Percentiles rank a stretch among this genome's conserved stretches.
Evolutionary conservation across 2,888 invertebrate genomes (phyloP).

Genomic region (Eristalinus aeneus): DNA sequence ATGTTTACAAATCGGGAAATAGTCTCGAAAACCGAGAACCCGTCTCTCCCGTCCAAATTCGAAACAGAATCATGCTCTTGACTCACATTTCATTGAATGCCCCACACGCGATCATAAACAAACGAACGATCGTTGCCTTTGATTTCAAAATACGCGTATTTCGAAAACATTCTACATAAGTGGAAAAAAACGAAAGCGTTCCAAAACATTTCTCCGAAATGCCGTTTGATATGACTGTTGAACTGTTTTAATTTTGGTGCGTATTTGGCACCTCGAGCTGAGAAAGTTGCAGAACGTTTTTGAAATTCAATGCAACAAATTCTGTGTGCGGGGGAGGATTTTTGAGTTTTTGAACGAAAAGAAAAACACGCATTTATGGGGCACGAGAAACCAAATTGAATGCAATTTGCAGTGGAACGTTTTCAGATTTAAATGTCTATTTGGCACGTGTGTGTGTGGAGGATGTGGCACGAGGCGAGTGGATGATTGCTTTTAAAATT

Average conservation of each 20-base stretch:
- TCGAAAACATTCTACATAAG: neutral
- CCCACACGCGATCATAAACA: constrained; percentile 3
- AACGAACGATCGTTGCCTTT: neutral
- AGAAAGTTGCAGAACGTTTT: neutral
- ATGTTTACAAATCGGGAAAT: neutral
- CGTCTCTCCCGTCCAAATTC: neutral
- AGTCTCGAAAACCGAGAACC: neutral
- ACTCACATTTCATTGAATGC: constrained; percentile 25
- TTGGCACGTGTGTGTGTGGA: neutral
- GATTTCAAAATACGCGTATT: constrained; percentile 22
- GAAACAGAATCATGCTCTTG: constrained; percentile 15
- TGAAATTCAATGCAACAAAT: neutral
- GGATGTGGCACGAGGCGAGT: neutral
- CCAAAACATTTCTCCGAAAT: neutral
- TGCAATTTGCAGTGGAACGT: neutral
- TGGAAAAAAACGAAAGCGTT: neutral
- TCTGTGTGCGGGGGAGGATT: neutral
- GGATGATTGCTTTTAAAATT: neutral
- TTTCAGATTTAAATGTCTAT: neutral
- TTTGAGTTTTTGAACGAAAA: neutral
- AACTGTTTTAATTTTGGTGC: neutral
- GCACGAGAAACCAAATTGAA: neutral
- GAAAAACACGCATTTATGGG: neutral
- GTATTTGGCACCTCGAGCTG: too few species aligned
- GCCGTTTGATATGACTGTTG: neutral